Evolutionary conservation across 2,113 vertebrate species (phyloP).

Genomic region (Indri indri): DNA sequence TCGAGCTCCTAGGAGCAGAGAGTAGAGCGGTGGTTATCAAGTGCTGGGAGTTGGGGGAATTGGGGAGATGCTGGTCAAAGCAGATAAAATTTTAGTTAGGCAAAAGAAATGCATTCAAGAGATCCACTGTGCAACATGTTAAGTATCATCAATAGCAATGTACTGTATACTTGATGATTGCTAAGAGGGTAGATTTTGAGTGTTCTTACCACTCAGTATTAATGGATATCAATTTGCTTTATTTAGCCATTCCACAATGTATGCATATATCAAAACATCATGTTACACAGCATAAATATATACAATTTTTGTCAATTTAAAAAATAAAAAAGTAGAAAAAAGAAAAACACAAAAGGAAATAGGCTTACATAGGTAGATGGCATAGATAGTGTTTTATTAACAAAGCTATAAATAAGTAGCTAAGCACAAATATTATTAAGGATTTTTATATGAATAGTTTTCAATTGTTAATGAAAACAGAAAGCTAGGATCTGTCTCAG

Average conservation of each 20-base stretch:
- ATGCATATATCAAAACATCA: neutral
- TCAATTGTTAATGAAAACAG: neutral
- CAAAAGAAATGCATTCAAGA: neutral
- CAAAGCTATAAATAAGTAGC: neutral
- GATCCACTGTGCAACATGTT: neutral
- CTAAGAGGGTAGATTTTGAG: neutral
- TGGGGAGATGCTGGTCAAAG: neutral
- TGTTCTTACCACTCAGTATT: neutral
- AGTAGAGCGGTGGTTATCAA: neutral
- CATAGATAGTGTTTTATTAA: neutral
- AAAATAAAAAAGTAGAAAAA: neutral
- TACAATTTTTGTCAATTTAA: neutral
- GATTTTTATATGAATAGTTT: neutral
- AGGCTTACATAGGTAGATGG: neutral
- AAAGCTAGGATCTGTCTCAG: neutral
- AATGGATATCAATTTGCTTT: neutral
- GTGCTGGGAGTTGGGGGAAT: neutral
- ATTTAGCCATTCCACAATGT: neutral
- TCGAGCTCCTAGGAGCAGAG: neutral
- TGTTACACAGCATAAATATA: neutral
- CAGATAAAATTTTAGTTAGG: neutral
- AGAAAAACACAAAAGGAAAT: neutral
- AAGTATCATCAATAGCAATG: neutral
- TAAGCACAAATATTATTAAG: neutral
- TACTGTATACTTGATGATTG: neutral